Base-by-base conservation (phyloP, 2,797 vertebrate genomes). In the Salarias fasciatus region DNA sequence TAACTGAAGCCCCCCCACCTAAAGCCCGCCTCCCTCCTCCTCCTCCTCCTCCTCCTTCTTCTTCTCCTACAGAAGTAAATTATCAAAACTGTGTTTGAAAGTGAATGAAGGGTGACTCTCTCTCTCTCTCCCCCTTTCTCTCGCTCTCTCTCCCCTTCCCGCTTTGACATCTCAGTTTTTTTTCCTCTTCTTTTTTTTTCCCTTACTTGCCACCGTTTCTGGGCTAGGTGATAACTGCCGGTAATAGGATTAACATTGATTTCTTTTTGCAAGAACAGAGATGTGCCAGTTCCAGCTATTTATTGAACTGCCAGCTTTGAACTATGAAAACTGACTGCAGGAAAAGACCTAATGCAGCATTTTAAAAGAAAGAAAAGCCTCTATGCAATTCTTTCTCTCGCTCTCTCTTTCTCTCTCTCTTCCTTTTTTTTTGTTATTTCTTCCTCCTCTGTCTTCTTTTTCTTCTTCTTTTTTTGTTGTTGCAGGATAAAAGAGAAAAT, bases 181-280 rank as follows among this genome's bases (percentile, higher is more conserved):
- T 93, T 93, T 90, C 18, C 18, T 24, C 89, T 92, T 89, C 92
- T 58, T 91, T 92, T 93, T 94, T 92, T 71, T 35, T 60, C 40
- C 42, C 91, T 91, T 87, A 91, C 92, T 95, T 95, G 95, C 96
- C 84, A 93, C 90, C 94, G 95, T 98, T 96, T 98, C 96, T 99
- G 97, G 97, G 96, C 94, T 96, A 97, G 97, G 96, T 98, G 97
- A 99, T 99, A 99, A 98, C 96, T 97, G 95, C 96, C 94, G 95
- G 96, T 99, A 99, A 99, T 99, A 99, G 97, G 97, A 99, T 99
- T 99, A 99, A 97, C 96, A 99, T 99, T 99, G 97, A 99, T 99
- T 99, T 98, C 96, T 97, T 98, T 93, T 96, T 96, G 96, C 95
- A 97, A 99, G 97, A 99, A 99, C 97, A 99, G 97, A 98, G 96